Base-by-base conservation (phyloP, 2,797 vertebrate species). In the Tarsius wallacei region DNA sequence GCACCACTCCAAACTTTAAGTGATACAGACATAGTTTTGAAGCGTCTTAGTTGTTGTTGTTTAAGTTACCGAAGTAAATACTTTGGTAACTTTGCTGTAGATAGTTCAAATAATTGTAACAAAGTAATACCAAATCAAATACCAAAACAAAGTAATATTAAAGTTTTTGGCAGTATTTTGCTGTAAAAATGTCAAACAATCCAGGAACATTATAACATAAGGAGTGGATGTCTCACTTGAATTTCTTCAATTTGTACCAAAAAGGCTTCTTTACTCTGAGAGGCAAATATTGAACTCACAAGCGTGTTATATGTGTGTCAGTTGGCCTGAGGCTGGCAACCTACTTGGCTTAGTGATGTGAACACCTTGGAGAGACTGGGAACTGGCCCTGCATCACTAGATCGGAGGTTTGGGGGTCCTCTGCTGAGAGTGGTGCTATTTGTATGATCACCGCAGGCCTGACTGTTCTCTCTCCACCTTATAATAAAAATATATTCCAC, bases 251-350 rank as follows among this genome's bases (percentile, higher is more conserved):
- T 81, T 64, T 53, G 33, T 28, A 70, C 28, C 28, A 42, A 26
- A 49, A n/a, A 68, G 55, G 16, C 15, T 31, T 90, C 31, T 82
- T 63, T 70, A 55, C 73, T 89, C 28, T 12, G 31, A 68, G 59
- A 51, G 17, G 22, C 26, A 73, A 33, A 22, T 33, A 16, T 11
- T 36, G 73, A 89, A 86, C 51, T 68, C 28, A 2, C n/a, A 47
- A 11, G 61, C 15, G 2, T 33, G 31, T 66, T 66, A 2, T 12
- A 0, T 7, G 0, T 26, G 1, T 22, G 53, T 74, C 63, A 28
- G 17, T 47, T 9, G 91, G 53, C 55, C 57, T 28, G 24, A 66
- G 33, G 26, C 4, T 0, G n/a, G n/a, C 59, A 57, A 31, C 19
- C 59, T 42, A 3, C 64, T 83, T 47, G 57, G 22, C 42, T 76